A percentile compares a stretch with the other conserved stretches of the same genome.
Conservation (phyloP, 1,140 invertebrate species). For the Aphis craccivora region DNA sequence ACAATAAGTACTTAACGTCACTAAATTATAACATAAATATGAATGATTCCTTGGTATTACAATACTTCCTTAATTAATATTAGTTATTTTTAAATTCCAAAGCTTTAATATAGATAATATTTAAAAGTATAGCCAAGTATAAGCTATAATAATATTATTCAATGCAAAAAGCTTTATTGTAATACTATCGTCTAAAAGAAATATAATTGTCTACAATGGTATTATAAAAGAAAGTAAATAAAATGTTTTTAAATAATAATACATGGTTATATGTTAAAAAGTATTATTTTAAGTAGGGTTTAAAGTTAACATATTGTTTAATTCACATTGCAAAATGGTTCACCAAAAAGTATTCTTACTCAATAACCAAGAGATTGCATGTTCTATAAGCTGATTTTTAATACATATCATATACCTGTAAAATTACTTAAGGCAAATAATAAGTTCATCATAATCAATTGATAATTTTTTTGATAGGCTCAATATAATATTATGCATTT, state of each 20-base stretch:
- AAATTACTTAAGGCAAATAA: slow-evolving; percentile 19
- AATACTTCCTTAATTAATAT: not conserved
- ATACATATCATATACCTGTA: slow-evolving; percentile 26
- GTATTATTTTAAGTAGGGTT: not conserved
- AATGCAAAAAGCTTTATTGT: not conserved
- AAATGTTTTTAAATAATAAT: not conserved
- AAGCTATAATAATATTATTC: not conserved
- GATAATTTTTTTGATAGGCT: not conserved
- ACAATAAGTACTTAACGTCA: slow-evolving; percentile 43
- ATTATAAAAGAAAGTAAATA: not conserved
- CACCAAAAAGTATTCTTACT: slow-evolving; percentile 30
- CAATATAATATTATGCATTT: not conserved
- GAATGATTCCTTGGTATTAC: not conserved
- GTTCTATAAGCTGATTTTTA: not conserved
- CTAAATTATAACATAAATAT: slow-evolving; percentile 20
- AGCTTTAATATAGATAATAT: not conserved
- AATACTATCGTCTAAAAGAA: not conserved
- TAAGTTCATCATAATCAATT: not conserved
- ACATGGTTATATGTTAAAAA: not conserved
- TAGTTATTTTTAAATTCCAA: not conserved
- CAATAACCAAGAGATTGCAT: not conserved
- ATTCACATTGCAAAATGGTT: not conserved
- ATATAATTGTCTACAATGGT: not conserved
- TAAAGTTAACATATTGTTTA: not conserved
- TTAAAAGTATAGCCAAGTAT: not conserved